Evolutionary conservation across 2,797 vertebrate species (phyloP).

Genomic region (Aselliscus stoliczkanus): DNA sequence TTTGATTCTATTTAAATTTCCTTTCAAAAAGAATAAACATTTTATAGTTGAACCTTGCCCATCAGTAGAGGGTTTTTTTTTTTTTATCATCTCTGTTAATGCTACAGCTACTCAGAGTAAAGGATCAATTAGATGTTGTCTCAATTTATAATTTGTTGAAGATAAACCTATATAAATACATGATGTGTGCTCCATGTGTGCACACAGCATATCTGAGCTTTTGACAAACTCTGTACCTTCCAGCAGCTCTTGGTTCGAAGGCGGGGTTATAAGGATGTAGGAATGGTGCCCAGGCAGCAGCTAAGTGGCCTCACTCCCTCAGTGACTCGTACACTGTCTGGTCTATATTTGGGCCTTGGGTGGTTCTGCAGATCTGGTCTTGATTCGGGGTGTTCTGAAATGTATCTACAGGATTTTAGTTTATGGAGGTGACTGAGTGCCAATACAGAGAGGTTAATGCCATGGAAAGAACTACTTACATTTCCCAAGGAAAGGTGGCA

Average conservation of each 20-base stretch:
- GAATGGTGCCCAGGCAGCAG: background rate
- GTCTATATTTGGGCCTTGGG: background rate
- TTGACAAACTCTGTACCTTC: background rate
- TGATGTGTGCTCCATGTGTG: background rate
- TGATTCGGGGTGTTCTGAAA: background rate
- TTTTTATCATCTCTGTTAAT: background rate
- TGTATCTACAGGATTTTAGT: background rate
- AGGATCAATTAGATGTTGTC: background rate
- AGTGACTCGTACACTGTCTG: fast-evolving
- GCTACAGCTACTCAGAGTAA: background rate
- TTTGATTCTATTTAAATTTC: background rate
- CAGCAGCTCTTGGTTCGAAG: background rate
- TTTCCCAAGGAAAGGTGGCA: background rate
- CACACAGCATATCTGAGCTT: background rate
- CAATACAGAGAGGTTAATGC: background rate
- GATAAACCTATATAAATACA: background rate
- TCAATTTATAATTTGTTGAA: background rate
- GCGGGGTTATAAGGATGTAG: background rate
- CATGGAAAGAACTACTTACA: background rate
- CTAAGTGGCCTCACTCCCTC: background rate
- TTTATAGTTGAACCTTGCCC: background rate
- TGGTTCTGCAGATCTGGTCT: background rate
- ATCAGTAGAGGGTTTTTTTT: background rate
- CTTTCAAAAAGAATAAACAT: background rate
- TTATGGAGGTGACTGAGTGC: background rate